Base-by-base conservation (phyloP, 2,113 vertebrate species). In the Galemys pyrenaicus region DNA sequence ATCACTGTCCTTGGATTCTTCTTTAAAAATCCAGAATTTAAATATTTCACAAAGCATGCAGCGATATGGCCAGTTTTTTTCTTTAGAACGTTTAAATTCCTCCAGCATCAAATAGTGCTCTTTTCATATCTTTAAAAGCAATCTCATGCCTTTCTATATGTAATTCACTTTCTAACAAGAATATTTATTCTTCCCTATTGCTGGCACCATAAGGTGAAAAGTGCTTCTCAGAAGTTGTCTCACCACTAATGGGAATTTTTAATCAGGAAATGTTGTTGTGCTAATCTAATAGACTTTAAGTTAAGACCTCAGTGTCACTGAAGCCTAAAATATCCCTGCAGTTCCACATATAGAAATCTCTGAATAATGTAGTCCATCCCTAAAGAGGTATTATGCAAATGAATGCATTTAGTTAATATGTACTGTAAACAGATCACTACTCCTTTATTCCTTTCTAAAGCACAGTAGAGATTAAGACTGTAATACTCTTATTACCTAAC, bases 341-440 rank as follows among this genome's bases (percentile, higher is more conserved):
- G 68, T 94, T 97, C 85, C 85, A 96, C 93, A 89, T 87, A 32
- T 91, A 94, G 90, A 97, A 97, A 96, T 68, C 41, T 97, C 89
- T 89, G 94, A 96, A 74, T 96, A 77, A 81, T 95, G 92, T 17
- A 94, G 89, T 70, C 87, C 77, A 96, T 97, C 95, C 94, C 97
- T 79, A 95, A 96, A 97, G 96, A 95, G 91, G 87, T 94, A 96
- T 97, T 97, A 97, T 96, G 96, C 89, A 97, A 97, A 97, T 96
- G 58, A 90, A 84, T 89, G 82, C 95, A 95, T 93, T 97, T 94
- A 89, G 94, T 92, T 97, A 96, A 97, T 96, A 97, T 58, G 54
- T 90, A 96, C 90, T 96, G 94, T 96, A 97, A 97, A 97, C 94
- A 97, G 93, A 96, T 96, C 84, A 75, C 94, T 96, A 92, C 86